Evolutionary conservation across 2,888 invertebrate genomes (phyloP), one percentile per base, ranked within the genome.

Genomic region (Chrysolina oricalcia): DNA sequence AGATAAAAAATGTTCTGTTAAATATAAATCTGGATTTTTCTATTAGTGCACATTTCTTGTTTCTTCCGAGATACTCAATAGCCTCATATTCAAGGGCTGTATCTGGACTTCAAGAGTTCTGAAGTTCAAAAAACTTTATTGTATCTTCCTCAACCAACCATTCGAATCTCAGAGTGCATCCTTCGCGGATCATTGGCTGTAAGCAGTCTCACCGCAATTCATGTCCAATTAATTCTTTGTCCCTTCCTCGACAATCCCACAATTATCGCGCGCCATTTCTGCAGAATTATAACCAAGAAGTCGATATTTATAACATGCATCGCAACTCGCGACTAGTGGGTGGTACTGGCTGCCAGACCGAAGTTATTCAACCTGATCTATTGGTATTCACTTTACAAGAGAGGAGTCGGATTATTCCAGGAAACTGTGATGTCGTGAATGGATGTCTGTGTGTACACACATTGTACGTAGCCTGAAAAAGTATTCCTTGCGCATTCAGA

Each of bases 351-450:
- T 66, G 70, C 67, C 68, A 66, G 66, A 70, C 59, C 67, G 62
- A 46, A 75, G 72, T 75, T 75, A 75, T 72, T 75, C 71, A 75
- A 75, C 75, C 72, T 75, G 63, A 69, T 75, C 72, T 70, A 75
- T 75, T 75, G 75, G 75, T 75, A 75, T 75, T 72, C 74, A 62
- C 71, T 71, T 68, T 75, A 75, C 70, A 43, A 72, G 71, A 75
- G 70, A 71, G 71, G 68, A 70, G 70, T 65, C 70, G 59, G 72
- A 75, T 72, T 65, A 72, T 75, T 75, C 75, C 75, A 64, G 72
- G 75, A 75, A 75, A 72, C 72, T 75, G 75, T 70, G 66, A 65
- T 59, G 69, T 46, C 56, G 72, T 75, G 75, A 69, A 72, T 75
- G 75, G 69, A 75, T 72, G 72, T 72, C 69, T 65, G 59, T 53